phyloP scores from a whole-genome alignment of 2,888 invertebrate species.

The Rhagophthalmus giganteus region DNA sequence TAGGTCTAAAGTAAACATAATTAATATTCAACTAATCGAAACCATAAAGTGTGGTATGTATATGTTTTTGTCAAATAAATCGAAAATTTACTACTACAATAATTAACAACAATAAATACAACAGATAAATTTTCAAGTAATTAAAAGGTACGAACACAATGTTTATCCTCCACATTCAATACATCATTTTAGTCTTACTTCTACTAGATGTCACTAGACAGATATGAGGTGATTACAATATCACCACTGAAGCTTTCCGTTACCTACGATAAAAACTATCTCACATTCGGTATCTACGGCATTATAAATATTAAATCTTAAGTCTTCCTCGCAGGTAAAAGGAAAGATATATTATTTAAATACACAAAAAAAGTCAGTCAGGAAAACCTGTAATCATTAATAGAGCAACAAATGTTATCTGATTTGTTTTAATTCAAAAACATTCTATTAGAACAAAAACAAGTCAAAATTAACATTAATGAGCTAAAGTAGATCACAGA shows the following conservation, averaged over 20 bases:
- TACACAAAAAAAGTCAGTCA: conserved; percentile 22
- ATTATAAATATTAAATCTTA: conserved; percentile 13
- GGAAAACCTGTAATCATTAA: conserved; percentile 15
- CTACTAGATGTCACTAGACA: conserved; percentile 27
- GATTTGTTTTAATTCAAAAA: conserved; percentile 16
- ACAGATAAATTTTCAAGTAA: conserved; percentile 33
- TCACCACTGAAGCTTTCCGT: conserved; percentile 34
- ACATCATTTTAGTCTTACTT: conserved; percentile 27
- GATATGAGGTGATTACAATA: conserved; percentile 34
- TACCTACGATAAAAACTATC: conserved; percentile 32
- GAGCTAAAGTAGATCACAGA: too few relatives aligned
- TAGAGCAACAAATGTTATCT: conserved; percentile 5
- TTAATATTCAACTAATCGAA: conserved; percentile 13
- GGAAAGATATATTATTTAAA: conserved; percentile 26
- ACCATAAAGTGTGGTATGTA: conserved; percentile 10
- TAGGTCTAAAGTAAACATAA: conserved; percentile 9
- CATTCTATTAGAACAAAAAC: conserved; percentile 7
- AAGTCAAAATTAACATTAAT: too few relatives aligned
- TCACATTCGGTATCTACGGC: background rate
- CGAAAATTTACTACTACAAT: conserved; percentile 27
- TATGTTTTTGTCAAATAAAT: conserved; percentile 9
- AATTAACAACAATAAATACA: conserved; percentile 38
- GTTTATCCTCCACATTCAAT: conserved; percentile 27
- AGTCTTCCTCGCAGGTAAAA: conserved; percentile 33
- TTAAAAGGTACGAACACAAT: conserved; percentile 35